These are phyloP conservation scores for Aproaerema taeniolella DNA, from an alignment of 2,888 invertebrate genomes.

Conservation along the genomic window DNA sequence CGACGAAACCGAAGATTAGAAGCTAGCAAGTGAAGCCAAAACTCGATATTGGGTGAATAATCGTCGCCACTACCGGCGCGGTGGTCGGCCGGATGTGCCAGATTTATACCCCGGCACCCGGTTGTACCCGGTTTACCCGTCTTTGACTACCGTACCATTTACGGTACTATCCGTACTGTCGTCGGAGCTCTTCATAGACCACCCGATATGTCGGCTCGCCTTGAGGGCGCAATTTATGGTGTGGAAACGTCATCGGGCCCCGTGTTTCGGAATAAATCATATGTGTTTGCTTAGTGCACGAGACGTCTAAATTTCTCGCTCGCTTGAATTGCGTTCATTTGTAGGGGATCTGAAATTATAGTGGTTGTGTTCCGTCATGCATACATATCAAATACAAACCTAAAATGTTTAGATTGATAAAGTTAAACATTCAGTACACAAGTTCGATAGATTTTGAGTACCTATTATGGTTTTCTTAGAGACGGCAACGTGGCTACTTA, in stretches of 20 bases:
- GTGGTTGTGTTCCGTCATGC: conserved; percentile 1
- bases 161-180: conserved; percentile 51
- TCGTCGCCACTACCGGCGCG: conserved; percentile 75
- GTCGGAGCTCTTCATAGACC: conserved; percentile 67
- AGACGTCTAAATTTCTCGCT: conserved; percentile 53
- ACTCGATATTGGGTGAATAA: conserved; percentile 78
- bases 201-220: conserved; percentile 65
- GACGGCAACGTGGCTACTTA: no score
- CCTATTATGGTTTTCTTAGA: no score
- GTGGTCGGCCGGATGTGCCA: conserved; percentile 68
- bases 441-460: no score
- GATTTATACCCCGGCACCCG: conserved; percentile 66
- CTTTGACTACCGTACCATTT: conserved; percentile 36
- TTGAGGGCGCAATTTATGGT: conserved; percentile 73
- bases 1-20: conserved; percentile 70
- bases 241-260: conserved; percentile 72
- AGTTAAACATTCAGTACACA: no score
- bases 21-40: conserved; percentile 72
- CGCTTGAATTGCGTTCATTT: conserved; percentile 21
- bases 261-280: conserved; percentile 69
- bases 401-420: no score
- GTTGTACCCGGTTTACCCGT: conserved; percentile 35
- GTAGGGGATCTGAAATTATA: conserved; percentile 5
- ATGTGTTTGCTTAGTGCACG: conserved; percentile 58
- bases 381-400: not conserved